Conservation (phyloP, 2,888 invertebrate species). For the Parnassius glacialis region DNA sequence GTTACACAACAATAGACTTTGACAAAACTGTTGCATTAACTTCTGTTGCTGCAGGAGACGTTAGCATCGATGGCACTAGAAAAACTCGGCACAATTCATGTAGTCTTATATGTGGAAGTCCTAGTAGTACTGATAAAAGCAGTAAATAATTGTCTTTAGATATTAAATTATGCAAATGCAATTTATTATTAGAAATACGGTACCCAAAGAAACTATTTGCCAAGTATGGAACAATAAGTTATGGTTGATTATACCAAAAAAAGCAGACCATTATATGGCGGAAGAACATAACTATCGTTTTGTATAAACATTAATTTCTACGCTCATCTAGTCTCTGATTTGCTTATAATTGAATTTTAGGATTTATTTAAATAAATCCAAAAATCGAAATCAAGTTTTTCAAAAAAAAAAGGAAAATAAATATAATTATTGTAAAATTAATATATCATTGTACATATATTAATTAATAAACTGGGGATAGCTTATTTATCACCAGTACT, state of each 20-base stretch:
- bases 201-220: slow-evolving; percentile 25
- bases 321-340: background rate
- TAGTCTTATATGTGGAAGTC: slow-evolving; percentile 77
- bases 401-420: background rate
- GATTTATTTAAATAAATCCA: background rate
- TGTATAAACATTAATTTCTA: background rate
- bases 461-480: too few species aligned
- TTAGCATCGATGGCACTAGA: slow-evolving; percentile 86
- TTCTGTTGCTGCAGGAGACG: slow-evolving; percentile 86
- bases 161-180: slow-evolving; percentile 28
- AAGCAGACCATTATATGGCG: background rate
- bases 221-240: slow-evolving; percentile 18
- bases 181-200: slow-evolving; percentile 34
- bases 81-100: slow-evolving; percentile 92
- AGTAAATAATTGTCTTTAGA: slow-evolving; percentile 32
- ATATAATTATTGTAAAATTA: too few species aligned
- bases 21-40: slow-evolving; percentile 95
- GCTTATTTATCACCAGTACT: too few species aligned
- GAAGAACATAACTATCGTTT: background rate
- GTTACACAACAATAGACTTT: slow-evolving; percentile 96
- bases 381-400: background rate
- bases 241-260: background rate
- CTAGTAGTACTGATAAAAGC: slow-evolving; percentile 53
- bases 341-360: background rate
- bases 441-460: too few species aligned